phyloP scores from a whole-genome alignment of 2,113 vertebrate species.

The Polypterus bichir region DNA sequence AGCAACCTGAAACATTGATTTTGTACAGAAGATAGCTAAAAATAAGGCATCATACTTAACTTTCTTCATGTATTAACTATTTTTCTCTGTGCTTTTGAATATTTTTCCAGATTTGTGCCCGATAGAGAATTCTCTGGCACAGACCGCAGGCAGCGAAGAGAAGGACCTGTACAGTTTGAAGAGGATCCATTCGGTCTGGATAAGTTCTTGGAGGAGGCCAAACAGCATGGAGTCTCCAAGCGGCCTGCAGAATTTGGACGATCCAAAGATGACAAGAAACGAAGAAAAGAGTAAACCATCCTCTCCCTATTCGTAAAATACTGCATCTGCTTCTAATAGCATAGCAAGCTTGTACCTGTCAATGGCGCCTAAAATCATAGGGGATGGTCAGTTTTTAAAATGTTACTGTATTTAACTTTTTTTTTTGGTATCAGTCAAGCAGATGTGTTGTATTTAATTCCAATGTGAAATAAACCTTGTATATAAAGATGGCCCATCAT shows the following conservation, averaged over 20 bases:
- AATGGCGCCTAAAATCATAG: no score
- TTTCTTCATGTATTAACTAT: neutral
- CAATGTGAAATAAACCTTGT: neutral
- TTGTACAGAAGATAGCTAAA: no score
- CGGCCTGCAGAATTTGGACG: constrained; percentile 79
- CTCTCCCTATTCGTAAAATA: neutral
- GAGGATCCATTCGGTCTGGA: constrained; percentile 97
- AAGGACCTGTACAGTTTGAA: constrained; percentile 92
- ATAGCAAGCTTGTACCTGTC: no score
- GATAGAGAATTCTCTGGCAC: constrained; percentile 87
- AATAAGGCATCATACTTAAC: no score
- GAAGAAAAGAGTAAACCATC: constrained; percentile 76
- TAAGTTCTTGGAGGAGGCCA: constrained; percentile 97
- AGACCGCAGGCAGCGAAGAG: constrained; percentile 70
- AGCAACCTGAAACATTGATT: no score
- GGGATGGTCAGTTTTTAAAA: neutral
- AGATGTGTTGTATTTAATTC: neutral
- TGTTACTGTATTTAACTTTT: neutral
- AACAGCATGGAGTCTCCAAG: constrained; percentile 92
- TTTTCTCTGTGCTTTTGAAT: constrained; percentile 5
- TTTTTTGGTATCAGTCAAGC: neutral
- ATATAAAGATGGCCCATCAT: neutral
- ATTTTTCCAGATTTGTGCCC: constrained; percentile 70
- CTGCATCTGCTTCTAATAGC: neutral
- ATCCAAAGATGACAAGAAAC: constrained; percentile 93